Percentiles rank a stretch among this genome's conserved stretches.
phyloP scores from a whole-genome alignment of 2,113 vertebrate genomes.

The Vicugna pacos region DNA sequence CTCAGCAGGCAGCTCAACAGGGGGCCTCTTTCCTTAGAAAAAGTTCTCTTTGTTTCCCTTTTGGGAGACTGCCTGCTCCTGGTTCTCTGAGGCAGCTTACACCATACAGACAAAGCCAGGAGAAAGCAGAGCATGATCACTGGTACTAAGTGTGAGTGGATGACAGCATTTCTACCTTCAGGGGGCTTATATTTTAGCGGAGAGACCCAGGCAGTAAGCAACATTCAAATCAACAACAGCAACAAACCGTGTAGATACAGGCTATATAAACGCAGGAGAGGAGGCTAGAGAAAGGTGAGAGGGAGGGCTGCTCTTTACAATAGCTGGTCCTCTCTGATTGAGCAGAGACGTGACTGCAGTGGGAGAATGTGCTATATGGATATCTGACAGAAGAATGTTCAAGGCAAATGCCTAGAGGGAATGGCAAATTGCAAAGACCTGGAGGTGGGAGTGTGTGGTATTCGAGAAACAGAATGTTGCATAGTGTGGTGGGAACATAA shows the following conservation, averaged over 20 bases:
- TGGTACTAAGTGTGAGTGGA: not conserved
- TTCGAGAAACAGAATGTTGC: not conserved
- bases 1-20: not conserved
- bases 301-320: not conserved
- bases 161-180: not conserved
- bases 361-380: not conserved
- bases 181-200: not conserved
- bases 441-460: not conserved
- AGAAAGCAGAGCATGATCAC: not conserved
- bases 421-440: not conserved
- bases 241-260: not conserved
- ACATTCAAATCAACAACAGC: not conserved
- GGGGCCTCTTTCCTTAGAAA: not conserved
- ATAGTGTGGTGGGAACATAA: not conserved
- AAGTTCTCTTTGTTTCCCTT: not conserved
- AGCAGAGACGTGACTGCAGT: not conserved
- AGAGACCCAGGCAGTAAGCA: slow-evolving; percentile 1
- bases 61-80: not conserved
- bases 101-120: not conserved
- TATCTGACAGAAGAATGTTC: not conserved
- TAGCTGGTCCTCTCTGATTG: not conserved
- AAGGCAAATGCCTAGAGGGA: not conserved
- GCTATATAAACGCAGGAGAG: not conserved
- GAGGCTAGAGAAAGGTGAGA: not conserved
- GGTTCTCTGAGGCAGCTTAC: not conserved